phyloP scores from a whole-genome alignment of 2,113 vertebrate genomes.

The Ramphastos sulfuratus region DNA sequence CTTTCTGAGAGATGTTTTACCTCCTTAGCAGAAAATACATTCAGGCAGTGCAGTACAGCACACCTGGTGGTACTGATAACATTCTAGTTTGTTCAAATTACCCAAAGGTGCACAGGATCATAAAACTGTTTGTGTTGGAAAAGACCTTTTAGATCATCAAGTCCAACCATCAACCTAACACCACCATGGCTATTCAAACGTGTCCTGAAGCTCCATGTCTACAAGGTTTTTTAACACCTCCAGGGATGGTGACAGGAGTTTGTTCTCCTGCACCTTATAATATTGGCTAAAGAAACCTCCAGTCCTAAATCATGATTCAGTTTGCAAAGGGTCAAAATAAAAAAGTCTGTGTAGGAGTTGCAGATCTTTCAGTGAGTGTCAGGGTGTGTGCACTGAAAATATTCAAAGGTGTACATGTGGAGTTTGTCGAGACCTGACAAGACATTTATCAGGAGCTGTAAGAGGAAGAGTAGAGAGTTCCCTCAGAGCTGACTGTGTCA shows the following conservation, averaged over 20 bases:
- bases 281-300: background rate
- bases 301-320: background rate
- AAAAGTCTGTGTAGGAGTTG: background rate
- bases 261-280: background rate
- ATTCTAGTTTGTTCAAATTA: background rate
- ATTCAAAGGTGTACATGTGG: slow-evolving; percentile 4
- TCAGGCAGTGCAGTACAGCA: background rate
- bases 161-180: no score
- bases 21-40: background rate
- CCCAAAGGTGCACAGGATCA: no score
- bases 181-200: no score
- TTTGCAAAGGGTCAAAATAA: slow-evolving; percentile 8
- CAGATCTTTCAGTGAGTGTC: background rate
- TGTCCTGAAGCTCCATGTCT: no score
- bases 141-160: no score
- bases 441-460: slow-evolving; percentile 17
- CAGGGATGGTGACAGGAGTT: background rate
- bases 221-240: no score
- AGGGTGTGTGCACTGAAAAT: slow-evolving; percentile 10
- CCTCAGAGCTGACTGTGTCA: background rate
- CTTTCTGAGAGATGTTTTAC: background rate
- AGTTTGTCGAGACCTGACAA: slow-evolving; percentile 31
- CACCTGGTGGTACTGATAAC: background rate
- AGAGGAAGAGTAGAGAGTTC: background rate
- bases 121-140: no score